Percentiles rank a stretch among this genome's conserved stretches.
Conservation (phyloP, 2,113 vertebrate genomes). For the Sitta europaea region DNA sequence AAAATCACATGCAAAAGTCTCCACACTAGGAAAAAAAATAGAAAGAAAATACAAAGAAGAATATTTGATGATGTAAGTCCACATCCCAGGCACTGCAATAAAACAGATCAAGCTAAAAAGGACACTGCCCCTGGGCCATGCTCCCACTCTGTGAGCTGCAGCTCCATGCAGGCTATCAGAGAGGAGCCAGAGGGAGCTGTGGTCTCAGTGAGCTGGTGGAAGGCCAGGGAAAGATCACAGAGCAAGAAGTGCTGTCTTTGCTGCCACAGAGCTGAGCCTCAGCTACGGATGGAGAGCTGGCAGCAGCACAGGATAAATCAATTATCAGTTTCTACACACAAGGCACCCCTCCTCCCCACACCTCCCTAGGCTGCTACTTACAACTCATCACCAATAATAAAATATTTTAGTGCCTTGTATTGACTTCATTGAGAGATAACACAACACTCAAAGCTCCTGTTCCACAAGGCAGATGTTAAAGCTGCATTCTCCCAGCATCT, state of each 20-base stretch:
- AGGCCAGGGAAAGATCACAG: not conserved
- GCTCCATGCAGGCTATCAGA: not conserved
- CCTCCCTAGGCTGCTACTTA: not conserved
- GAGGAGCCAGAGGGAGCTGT: not conserved
- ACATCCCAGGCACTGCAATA: not conserved
- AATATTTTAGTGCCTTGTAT: not conserved
- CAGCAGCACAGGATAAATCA: not conserved
- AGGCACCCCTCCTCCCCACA: not conserved
- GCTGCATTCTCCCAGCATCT: not conserved
- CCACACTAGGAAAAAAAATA: rapidly evolving
- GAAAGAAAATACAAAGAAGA: not conserved
- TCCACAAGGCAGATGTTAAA: not conserved
- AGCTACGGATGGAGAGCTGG: not conserved
- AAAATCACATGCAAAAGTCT: not conserved
- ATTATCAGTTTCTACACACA: not conserved
- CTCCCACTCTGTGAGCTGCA: not conserved
- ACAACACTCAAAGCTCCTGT: not conserved
- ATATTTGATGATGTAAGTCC: rapidly evolving
- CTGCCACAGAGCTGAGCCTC: not conserved
- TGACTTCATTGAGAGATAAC: not conserved
- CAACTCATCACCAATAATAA: not conserved
- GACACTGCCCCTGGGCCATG: not conserved
- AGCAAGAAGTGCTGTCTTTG: not conserved
- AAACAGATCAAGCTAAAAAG: not conserved
- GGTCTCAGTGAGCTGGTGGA: not conserved